Evolutionary conservation across 2,888 invertebrate species (phyloP).

Genomic region (Seladonia tumulorum): DNA sequence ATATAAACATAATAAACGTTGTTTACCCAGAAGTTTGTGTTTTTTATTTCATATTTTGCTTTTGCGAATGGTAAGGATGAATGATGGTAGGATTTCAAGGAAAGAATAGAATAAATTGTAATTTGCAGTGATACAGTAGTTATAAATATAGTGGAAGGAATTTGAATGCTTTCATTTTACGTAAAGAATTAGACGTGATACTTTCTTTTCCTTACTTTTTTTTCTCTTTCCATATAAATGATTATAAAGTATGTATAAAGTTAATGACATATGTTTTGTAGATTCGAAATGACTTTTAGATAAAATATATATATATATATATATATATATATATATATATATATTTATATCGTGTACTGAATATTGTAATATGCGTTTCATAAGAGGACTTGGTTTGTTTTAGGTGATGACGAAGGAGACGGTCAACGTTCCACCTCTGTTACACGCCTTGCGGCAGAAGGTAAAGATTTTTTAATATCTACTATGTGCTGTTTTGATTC

Average conservation of each 20-base stretch:
- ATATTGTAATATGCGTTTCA: constrained; percentile 3
- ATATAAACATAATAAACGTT: constrained; percentile 63
- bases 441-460: constrained; percentile 81
- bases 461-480: constrained; percentile 66
- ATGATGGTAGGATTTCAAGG: neutral
- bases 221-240: neutral
- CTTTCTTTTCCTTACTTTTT: neutral
- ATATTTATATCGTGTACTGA: neutral
- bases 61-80: constrained; percentile 13
- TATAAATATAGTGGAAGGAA: neutral
- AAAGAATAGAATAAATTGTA: neutral
- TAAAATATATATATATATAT: constrained; percentile 9
- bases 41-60: constrained; percentile 65
- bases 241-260: neutral
- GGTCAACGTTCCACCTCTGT: constrained; percentile 80
- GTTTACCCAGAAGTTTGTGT: constrained; percentile 66
- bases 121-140: neutral
- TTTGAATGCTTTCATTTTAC: neutral
- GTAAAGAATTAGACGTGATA: neutral
- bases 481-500: neutral
- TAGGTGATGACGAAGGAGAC: constrained; percentile 83
- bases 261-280: neutral
- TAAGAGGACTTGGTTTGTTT: constrained; percentile 62
- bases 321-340: neutral
- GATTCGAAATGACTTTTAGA: neutral